Percentiles rank a stretch among this genome's conserved stretches.
Conservation (phyloP, 2,888 invertebrate genomes). For the Tridacna gigas region DNA sequence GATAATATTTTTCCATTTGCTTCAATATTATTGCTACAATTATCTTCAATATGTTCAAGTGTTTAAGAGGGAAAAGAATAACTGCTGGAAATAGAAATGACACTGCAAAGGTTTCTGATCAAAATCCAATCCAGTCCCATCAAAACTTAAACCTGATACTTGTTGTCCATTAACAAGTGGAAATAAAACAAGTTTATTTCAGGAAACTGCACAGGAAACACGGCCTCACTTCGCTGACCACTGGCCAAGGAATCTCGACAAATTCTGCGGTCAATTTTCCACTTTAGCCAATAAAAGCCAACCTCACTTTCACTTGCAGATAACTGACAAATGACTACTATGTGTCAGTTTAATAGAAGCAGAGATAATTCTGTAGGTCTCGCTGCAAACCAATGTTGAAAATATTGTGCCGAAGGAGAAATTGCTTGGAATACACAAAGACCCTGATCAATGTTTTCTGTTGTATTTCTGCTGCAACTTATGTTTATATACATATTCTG, state of each 20-base stretch:
- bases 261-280: slow-evolving; percentile 37
- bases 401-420: too few relatives aligned
- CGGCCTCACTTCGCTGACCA: slow-evolving; percentile 46
- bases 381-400: too few relatives aligned
- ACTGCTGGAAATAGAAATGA: not conserved
- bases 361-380: too few relatives aligned
- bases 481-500: too few relatives aligned
- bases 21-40: too few relatives aligned
- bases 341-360: slow-evolving; percentile 10
- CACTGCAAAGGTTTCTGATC: not conserved
- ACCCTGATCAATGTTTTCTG: too few relatives aligned
- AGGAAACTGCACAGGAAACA: slow-evolving; percentile 53
- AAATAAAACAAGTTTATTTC: slow-evolving; percentile 46
- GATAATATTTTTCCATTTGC: too few relatives aligned
- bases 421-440: too few relatives aligned
- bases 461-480: too few relatives aligned
- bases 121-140: not conserved
- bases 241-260: slow-evolving; percentile 31
- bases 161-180: slow-evolving; percentile 38
- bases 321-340: slow-evolving; percentile 23
- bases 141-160: slow-evolving; percentile 34
- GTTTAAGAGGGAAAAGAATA: too few relatives aligned
- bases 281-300: slow-evolving; percentile 54
- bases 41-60: too few relatives aligned
- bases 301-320: slow-evolving; percentile 54